A percentile compares a stretch with the other conserved stretches of the same genome.
These are phyloP conservation scores for Nymphalis urticae DNA, from an alignment of 2,888 invertebrate species.

Conservation along the genomic window DNA sequence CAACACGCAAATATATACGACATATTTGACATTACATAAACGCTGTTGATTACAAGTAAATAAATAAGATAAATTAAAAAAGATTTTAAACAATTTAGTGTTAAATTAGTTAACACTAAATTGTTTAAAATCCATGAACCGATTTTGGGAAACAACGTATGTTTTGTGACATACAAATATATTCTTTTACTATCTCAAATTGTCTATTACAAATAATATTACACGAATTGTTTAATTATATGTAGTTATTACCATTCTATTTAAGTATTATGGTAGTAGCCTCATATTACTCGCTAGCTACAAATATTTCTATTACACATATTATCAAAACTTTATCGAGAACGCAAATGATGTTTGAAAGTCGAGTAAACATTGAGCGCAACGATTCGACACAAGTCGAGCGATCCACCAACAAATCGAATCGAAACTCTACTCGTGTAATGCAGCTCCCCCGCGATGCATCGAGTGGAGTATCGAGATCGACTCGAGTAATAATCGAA, in stretches of 20 bases:
- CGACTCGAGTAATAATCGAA: slow-evolving; percentile 71
- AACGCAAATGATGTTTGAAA: slow-evolving; percentile 8
- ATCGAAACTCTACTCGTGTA: slow-evolving; percentile 50
- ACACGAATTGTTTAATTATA: too few species aligned
- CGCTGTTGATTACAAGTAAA: too few species aligned
- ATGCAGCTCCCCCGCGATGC: slow-evolving; percentile 68
- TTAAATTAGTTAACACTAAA: too few species aligned
- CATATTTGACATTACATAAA: too few species aligned
- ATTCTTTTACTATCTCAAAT: too few species aligned
- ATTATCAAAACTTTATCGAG: background rate
- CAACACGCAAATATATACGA: too few species aligned
- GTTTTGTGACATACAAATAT: too few species aligned
- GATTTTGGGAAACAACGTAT: too few species aligned
- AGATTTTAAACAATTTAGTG: too few species aligned
- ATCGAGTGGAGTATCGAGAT: slow-evolving; percentile 73
- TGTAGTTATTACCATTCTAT: background rate
- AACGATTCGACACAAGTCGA: slow-evolving; percentile 39
- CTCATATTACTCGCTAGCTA: background rate
- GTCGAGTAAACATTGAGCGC: slow-evolving; percentile 5
- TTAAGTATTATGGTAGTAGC: background rate
- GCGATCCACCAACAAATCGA: slow-evolving; percentile 60
- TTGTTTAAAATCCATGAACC: too few species aligned
- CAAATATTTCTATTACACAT: background rate
- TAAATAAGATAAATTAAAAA: too few species aligned
- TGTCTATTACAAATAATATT: too few species aligned